These are phyloP conservation scores for Metacarcinus magister DNA, from an alignment of 2,888 invertebrate genomes.

Conservation along the genomic window DNA sequence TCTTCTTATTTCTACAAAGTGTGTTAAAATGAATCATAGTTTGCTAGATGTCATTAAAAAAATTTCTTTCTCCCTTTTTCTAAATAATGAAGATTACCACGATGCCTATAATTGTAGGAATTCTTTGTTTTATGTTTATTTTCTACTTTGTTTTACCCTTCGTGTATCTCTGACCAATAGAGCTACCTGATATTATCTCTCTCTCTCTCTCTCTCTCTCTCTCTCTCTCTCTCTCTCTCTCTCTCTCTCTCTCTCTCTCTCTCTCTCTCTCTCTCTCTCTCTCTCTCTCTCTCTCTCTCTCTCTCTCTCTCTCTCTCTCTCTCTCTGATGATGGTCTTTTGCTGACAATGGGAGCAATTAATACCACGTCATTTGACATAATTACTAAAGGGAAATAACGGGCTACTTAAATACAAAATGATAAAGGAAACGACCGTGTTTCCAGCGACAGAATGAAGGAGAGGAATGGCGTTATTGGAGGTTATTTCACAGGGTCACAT, in stretches of 20 bases:
- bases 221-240: neutral
- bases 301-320: conserved; percentile 21
- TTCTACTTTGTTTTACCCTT: neutral
- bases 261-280: neutral
- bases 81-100: neutral
- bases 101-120: neutral
- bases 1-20: neutral
- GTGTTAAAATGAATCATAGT: neutral
- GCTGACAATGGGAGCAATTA: conserved; percentile 27
- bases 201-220: neutral
- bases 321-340: conserved; percentile 17
- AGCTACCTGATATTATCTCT: neutral
- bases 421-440: neutral
- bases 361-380: conserved; percentile 35
- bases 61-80: neutral
- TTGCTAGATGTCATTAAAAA: neutral
- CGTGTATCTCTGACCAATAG: neutral
- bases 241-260: conserved; percentile 38
- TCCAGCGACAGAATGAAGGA: neutral
- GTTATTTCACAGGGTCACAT: neutral
- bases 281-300: neutral
- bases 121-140: neutral
- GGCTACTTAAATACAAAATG: neutral
- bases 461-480: neutral
- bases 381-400: conserved; percentile 49